These are phyloP conservation scores for Mystacides longicornis DNA, from an alignment of 2,888 invertebrate genomes.

Conservation along the genomic window DNA sequence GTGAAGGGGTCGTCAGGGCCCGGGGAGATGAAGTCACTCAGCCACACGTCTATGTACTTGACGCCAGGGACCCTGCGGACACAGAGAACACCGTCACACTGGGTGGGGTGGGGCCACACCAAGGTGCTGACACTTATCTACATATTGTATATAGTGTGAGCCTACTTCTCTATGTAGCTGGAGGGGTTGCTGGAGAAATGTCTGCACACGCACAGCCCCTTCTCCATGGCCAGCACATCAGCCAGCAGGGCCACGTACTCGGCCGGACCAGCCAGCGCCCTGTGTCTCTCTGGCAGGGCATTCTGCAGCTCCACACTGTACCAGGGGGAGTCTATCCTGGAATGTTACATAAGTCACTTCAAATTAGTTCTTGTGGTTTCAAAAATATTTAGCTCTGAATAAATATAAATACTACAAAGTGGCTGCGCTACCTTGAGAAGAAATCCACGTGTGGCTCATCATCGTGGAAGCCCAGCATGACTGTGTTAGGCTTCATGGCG, in stretches of 20 bases:
- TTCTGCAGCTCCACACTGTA: conserved; percentile 39
- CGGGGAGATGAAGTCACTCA: conserved; percentile 82
- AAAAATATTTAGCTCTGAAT: too few species aligned
- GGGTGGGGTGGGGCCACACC: too few species aligned
- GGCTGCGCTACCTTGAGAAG: conserved; percentile 53
- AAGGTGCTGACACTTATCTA: too few species aligned
- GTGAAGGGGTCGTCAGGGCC: conserved; percentile 76
- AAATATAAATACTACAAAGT: neutral
- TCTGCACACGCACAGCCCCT: conserved; percentile 89
- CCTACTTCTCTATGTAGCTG: conserved; percentile 62
- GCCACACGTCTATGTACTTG: conserved; percentile 95
- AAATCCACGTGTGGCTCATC: conserved; percentile 67
- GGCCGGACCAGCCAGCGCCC: conserved; percentile 29
- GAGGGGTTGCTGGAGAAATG: conserved; percentile 85
- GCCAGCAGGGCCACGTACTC: conserved; percentile 81
- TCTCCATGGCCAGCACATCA: conserved; percentile 86
- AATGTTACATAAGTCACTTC: too few species aligned
- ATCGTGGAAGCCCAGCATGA: conserved; percentile 91
- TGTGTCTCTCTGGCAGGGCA: conserved; percentile 31
- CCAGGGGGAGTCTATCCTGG: conserved; percentile 54
- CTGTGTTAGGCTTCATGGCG: conserved; percentile 99
- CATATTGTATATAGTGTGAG: too few species aligned
- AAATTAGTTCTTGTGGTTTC: too few species aligned
- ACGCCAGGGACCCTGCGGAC: conserved; percentile 52
- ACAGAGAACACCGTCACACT: too few species aligned